Conservation (phyloP, 2,888 invertebrate genomes). For the Marasmarcha lunaedactyla region DNA sequence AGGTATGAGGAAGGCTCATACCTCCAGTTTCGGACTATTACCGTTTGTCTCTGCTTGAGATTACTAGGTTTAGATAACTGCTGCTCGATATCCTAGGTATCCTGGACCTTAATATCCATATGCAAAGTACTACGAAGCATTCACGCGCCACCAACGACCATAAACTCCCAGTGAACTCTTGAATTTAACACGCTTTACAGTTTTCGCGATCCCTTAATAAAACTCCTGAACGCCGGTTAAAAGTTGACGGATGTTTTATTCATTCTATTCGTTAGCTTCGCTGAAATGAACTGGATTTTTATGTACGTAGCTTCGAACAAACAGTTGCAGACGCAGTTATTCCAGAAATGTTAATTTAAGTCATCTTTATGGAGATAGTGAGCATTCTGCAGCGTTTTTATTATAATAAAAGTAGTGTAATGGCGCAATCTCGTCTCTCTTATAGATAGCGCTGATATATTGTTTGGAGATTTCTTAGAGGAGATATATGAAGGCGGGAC, state of each 20-base stretch:
- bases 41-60: no score
- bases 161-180: no score
- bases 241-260: conserved; percentile 21
- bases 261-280: conserved; percentile 21
- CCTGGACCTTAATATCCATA: no score
- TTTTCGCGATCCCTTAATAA: no score
- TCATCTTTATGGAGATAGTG: conserved; percentile 1
- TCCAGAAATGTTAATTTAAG: conserved; percentile 2
- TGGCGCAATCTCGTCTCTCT: conserved; percentile 46
- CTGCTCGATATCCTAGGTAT: no score
- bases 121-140: no score
- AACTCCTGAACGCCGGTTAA: neutral
- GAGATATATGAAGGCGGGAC: neutral
- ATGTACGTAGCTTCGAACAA: conserved; percentile 13
- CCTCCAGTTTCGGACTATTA: neutral
- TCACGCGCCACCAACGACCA: no score
- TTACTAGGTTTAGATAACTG: no score
- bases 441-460: conserved; percentile 45
- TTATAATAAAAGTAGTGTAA: conserved; percentile 34
- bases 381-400: neutral
- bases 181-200: no score
- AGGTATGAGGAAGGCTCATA: no score
- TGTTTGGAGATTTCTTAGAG: conserved; percentile 21
- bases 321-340: conserved; percentile 11
- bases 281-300: conserved; percentile 16